phyloP scores from a whole-genome alignment of 2,113 vertebrate genomes.

The Xiphorhynchus elegans region DNA sequence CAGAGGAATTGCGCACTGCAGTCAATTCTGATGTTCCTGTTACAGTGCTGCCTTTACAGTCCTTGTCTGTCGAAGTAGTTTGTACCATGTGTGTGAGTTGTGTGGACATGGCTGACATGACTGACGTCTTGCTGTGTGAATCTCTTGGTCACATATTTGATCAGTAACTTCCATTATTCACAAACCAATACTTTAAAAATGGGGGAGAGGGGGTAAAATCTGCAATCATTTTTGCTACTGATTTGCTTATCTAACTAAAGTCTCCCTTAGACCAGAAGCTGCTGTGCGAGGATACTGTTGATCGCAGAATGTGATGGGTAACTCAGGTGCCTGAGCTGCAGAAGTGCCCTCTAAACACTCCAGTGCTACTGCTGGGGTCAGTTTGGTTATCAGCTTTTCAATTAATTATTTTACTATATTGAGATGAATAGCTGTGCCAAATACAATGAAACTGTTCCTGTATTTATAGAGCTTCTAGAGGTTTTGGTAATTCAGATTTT shows the following conservation, averaged over 20 bases:
- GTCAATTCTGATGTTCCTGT: background rate
- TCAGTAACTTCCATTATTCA: background rate
- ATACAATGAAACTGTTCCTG: background rate
- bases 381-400: background rate
- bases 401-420: background rate
- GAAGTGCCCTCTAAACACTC: background rate
- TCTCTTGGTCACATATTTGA: background rate
- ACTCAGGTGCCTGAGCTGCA: background rate
- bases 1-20: fast-evolving
- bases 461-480: background rate
- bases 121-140: background rate
- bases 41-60: background rate
- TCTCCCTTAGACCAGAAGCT: background rate
- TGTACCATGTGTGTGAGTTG: fast-evolving
- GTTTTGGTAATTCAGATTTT: background rate
- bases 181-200: background rate
- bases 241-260: background rate
- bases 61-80: background rate
- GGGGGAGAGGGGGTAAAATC: background rate
- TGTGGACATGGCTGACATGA: background rate
- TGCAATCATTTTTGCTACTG: background rate
- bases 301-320: background rate
- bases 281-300: background rate
- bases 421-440: background rate
- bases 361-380: background rate